Conservation (phyloP, 35 echinoderm and acorn worm species). For the Nesometra sesokonis region DNA sequence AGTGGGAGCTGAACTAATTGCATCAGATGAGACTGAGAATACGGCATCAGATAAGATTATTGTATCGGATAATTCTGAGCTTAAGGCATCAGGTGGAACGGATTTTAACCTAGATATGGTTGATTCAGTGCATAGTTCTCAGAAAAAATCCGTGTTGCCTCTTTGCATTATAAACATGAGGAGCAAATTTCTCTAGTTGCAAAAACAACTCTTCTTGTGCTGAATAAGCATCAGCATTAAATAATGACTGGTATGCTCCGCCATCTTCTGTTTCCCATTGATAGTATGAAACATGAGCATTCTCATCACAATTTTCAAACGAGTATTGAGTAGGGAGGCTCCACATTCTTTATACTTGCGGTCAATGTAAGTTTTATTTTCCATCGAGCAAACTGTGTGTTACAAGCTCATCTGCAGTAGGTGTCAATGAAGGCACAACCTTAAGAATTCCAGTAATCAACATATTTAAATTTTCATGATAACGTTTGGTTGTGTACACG, state of each 20-base stretch:
- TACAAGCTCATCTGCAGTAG: neutral
- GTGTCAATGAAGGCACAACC: neutral
- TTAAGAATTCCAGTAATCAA: neutral
- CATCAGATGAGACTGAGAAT: too few relatives aligned
- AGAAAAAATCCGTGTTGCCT: too few relatives aligned
- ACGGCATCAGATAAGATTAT: too few relatives aligned
- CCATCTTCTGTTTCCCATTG: neutral
- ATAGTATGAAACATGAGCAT: slow-evolving; percentile 12
- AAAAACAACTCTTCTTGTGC: neutral
- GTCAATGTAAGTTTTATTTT: slow-evolving; percentile 3
- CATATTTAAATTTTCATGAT: slow-evolving; percentile 5
- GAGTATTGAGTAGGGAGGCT: neutral
- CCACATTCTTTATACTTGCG: neutral
- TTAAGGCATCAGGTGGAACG: too few relatives aligned
- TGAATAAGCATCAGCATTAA: neutral
- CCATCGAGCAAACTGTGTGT: neutral
- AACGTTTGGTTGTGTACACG: too few relatives aligned
- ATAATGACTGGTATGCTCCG: neutral
- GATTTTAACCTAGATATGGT: too few relatives aligned
- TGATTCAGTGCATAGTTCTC: too few relatives aligned
- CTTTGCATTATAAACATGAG: neutral
- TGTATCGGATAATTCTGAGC: too few relatives aligned
- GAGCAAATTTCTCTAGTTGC: neutral
- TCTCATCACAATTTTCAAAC: neutral
- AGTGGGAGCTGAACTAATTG: too few relatives aligned